Conservation (phyloP, 1,140 invertebrate species). For the Laupala kohalensis region DNA sequence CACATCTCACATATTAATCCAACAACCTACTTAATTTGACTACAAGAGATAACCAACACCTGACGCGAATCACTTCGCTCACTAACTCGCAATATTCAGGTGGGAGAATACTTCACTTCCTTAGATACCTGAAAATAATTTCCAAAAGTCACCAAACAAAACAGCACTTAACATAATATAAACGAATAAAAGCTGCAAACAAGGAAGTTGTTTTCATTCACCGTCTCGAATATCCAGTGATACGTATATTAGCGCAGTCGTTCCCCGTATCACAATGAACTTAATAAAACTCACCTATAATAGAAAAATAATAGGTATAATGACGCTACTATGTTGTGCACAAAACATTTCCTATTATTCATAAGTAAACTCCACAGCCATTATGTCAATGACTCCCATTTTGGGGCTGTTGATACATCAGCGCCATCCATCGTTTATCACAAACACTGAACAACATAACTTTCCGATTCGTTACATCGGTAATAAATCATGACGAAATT, state of each 20-base stretch:
- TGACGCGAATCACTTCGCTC: not conserved
- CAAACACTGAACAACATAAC: constrained; percentile 3
- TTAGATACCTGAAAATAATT: not conserved
- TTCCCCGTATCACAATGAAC: not conserved
- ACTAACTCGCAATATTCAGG: not conserved
- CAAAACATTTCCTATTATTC: constrained; percentile 8
- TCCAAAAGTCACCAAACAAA: not conserved
- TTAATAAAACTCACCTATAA: not conserved
- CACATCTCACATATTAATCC: not conserved
- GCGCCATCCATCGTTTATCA: constrained; percentile 9
- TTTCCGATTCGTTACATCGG: not conserved
- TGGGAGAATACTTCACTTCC: not conserved
- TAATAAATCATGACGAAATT: not conserved
- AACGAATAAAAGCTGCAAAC: not conserved
- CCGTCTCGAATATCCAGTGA: not conserved
- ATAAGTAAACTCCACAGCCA: constrained; percentile 15
- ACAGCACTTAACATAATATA: not conserved
- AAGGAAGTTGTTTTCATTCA: not conserved
- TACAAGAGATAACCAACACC: not conserved
- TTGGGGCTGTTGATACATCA: constrained; percentile 11
- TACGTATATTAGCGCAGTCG: not conserved
- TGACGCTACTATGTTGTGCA: not conserved
- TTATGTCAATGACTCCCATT: constrained; percentile 19
- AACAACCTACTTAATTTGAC: not conserved
- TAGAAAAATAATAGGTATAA: constrained; percentile 1